phyloP scores from a whole-genome alignment of 2,113 vertebrate genomes.

The Ciconia maguari region DNA sequence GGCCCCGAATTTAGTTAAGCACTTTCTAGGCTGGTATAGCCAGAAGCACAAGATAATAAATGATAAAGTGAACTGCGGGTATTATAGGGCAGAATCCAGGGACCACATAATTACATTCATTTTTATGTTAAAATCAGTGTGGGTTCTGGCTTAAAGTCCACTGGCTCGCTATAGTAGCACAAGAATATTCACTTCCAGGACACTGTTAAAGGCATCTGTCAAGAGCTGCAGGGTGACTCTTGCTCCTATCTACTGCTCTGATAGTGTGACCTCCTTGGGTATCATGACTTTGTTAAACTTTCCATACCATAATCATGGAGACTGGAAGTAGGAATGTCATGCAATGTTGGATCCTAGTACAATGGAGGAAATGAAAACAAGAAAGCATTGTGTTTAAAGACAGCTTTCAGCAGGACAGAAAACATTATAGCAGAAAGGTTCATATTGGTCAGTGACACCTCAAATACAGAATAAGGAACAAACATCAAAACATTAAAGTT shows the following conservation, averaged over 20 bases:
- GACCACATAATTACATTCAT: neutral
- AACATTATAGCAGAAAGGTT: neutral
- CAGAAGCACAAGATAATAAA: neutral
- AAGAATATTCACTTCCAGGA: neutral
- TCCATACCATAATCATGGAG: neutral
- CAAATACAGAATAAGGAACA: neutral
- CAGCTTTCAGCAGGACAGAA: neutral
- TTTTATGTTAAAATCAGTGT: neutral
- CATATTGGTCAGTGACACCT: neutral
- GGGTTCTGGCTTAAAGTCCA: neutral
- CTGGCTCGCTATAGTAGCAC: neutral
- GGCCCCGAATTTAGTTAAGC: neutral
- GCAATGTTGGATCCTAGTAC: neutral
- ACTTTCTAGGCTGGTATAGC: neutral
- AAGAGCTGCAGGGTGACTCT: neutral
- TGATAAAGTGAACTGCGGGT: neutral
- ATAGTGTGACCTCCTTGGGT: neutral
- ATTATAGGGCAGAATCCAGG: neutral
- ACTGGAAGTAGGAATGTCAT: constrained; percentile 35
- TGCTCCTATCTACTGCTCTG: neutral
- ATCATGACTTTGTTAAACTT: neutral
- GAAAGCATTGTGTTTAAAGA: neutral
- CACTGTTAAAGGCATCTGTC: neutral
- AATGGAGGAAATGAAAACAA: neutral
- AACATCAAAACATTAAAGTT: neutral